Evolutionary conservation across 2,797 vertebrate genomes (phyloP).

Genomic region (Microhierax caerulescens): DNA sequence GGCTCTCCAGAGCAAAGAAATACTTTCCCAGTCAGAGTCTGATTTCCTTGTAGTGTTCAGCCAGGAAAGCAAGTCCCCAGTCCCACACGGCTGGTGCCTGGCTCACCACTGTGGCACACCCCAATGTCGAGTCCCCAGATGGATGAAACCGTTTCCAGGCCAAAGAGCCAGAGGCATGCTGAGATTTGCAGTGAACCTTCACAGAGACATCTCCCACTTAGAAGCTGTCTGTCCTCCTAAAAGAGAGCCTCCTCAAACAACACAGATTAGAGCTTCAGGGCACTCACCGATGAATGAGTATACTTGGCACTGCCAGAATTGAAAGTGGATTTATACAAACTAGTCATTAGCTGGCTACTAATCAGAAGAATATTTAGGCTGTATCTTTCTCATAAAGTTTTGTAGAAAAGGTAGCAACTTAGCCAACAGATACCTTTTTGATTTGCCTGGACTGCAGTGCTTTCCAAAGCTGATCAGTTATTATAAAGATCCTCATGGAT

Average conservation of each 20-base stretch:
- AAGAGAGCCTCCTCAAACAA: not conserved
- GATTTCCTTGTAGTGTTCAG: not conserved
- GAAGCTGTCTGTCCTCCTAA: not conserved
- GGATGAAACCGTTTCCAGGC: not conserved
- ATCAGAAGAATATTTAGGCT: not conserved
- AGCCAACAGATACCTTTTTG: not conserved
- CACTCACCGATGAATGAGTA: not conserved
- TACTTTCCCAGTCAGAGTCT: not conserved
- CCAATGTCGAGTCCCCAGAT: accelerated
- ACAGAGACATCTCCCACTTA: not conserved
- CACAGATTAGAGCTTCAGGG: not conserved
- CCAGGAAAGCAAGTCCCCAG: not conserved
- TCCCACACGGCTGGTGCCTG: not conserved
- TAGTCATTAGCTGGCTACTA: not conserved
- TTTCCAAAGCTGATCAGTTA: not conserved
- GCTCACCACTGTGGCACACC: not conserved
- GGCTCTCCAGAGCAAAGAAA: not conserved
- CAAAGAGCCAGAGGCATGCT: not conserved
- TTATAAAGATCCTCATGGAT: not conserved
- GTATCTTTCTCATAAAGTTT: not conserved
- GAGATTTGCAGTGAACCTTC: not conserved
- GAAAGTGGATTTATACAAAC: not conserved
- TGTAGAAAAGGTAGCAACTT: not conserved
- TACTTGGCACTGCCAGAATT: not conserved
- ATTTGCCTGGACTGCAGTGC: not conserved